A percentile compares a stretch with the other conserved stretches of the same genome.
Conservation (phyloP, 2,888 invertebrate species). For the Thysanoteuthis rhombus region DNA sequence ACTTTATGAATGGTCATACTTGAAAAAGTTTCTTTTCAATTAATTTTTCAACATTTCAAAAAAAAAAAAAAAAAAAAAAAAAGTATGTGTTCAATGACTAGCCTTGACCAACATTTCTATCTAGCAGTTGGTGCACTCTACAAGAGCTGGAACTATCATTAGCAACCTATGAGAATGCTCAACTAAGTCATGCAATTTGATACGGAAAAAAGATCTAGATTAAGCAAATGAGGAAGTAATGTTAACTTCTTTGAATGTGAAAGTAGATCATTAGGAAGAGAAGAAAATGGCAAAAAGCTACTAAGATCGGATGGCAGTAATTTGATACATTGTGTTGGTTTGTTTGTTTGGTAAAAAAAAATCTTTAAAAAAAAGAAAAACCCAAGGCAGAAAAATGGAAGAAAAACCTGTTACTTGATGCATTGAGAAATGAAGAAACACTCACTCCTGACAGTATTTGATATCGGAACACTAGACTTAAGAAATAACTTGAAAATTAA, state of each 20-base stretch:
- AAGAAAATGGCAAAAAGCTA: neutral
- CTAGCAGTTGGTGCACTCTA: neutral
- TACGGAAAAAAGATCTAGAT: neutral
- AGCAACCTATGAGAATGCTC: neutral
- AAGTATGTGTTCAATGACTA: neutral
- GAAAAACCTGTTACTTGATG: neutral
- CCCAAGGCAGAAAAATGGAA: neutral
- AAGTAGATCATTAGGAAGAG: neutral
- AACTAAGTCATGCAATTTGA: neutral
- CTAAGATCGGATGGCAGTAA: neutral
- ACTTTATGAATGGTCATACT: neutral
- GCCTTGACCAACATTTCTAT: neutral
- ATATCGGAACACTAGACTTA: neutral
- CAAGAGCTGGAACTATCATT: neutral
- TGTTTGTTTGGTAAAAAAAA: no score
- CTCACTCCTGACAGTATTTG: neutral
- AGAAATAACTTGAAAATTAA: neutral
- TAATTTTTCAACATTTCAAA: neutral
- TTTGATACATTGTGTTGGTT: neutral
- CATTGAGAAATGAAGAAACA: neutral
- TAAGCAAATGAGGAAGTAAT: slow-evolving; percentile 12
- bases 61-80: neutral
- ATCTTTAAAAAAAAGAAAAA: neutral
- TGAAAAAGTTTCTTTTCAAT: neutral
- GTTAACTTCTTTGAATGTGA: neutral